Base-by-base conservation (phyloP, 1,140 invertebrate genomes). In the Ganaspis sp. region DNA sequence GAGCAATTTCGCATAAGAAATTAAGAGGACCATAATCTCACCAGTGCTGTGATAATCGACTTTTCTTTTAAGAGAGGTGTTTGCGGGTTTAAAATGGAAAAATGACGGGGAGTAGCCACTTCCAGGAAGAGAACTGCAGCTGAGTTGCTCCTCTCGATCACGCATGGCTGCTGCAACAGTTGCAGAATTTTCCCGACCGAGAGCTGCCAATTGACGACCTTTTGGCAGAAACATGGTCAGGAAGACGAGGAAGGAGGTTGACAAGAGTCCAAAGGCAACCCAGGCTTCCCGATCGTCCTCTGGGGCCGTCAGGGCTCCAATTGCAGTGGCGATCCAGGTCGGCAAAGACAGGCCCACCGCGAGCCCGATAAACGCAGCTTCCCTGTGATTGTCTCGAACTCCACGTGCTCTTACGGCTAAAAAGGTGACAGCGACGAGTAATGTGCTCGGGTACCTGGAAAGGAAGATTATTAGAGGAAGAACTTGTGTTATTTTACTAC, bases 141-240 rank as follows among this genome's bases (percentile, higher is more conserved):
- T 93, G 29, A 90, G 86, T 9, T 83, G 80, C 21, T 92, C 89
- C 54, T 93, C 88, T 72, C 89, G 87, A 79, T 93, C 93, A 15
- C 83, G 81, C 21, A 87, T 88, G 9, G 88, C 91, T 5, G 85
- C 80, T 17, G 85, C 81, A 17, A 79, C 82, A 42, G 77, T 73
- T 19, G 87, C 89, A 9, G 77, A 76, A 15, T 84, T 85, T 84
- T 96, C 95, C 78, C 96, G 95, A 15, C 97, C 97, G 92, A 98
- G 94, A 9, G 96, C 97, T 0, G 97, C 96, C 85, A 98, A 89
- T 81, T 98, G 96, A n/a, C 97, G 92, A 49, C 96, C 96, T 91
- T 98, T 98, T 1, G 97, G 97, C 89, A 98, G 95, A 90, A 98
- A 99, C 97, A 98, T 98, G 11, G 97, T 94, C 64, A 98, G 92